phyloP scores from a whole-genome alignment of 2,113 vertebrate genomes.

The Caranx ignobilis region DNA sequence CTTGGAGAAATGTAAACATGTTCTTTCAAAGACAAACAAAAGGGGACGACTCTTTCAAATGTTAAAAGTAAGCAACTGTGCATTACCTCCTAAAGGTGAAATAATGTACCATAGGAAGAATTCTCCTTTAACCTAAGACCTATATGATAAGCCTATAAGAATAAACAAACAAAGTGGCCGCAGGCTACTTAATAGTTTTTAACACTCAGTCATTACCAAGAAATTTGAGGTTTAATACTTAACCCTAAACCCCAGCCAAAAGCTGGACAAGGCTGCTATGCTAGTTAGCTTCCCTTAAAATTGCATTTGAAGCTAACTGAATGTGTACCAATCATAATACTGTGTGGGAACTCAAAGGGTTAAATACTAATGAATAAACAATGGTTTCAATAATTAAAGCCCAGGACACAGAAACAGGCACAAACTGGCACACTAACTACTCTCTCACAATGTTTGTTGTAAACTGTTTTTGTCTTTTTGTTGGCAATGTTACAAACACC shows the following conservation, averaged over 20 bases:
- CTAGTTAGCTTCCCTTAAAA: slow-evolving; percentile 7
- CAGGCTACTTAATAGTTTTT: not conserved
- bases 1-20: not conserved
- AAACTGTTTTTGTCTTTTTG: slow-evolving; percentile 29
- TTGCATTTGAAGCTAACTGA: slow-evolving; percentile 10
- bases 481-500: slow-evolving; percentile 36
- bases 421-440: slow-evolving; percentile 38
- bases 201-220: not conserved
- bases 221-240: not conserved
- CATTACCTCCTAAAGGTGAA: not conserved
- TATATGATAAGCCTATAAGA: not conserved
- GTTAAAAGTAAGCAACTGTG: not conserved
- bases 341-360: slow-evolving; percentile 13
- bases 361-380: slow-evolving; percentile 61
- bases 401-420: slow-evolving; percentile 43
- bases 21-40: not conserved
- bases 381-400: slow-evolving; percentile 63
- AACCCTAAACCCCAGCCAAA: not conserved
- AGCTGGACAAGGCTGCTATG: not conserved
- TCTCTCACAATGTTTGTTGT: slow-evolving; percentile 28
- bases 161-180: not conserved
- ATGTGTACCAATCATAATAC: not conserved
- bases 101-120: not conserved
- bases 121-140: not conserved
- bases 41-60: not conserved